Conservation (phyloP, 2,113 vertebrate species). For the Myxocyprinus asiaticus region DNA sequence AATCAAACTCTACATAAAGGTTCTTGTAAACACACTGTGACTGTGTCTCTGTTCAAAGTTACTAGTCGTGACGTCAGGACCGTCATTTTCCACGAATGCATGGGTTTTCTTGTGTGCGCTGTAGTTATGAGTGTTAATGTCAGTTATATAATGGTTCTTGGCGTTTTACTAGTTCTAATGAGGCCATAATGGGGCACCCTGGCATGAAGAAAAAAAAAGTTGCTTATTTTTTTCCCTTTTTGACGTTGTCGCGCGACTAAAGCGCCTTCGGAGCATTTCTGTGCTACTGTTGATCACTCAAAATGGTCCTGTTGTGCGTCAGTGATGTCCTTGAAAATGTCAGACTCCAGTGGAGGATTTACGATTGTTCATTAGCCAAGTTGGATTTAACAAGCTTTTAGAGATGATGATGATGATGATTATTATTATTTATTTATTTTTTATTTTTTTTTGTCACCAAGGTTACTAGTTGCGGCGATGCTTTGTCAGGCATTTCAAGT, state of each 20-base stretch:
- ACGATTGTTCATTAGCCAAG: neutral
- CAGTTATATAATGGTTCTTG: slow-evolving; percentile 53
- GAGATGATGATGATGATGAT: too few species aligned
- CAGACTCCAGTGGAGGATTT: neutral
- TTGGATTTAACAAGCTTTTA: neutral
- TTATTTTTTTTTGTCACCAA: neutral
- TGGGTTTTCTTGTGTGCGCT: slow-evolving; percentile 29
- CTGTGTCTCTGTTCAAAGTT: slow-evolving; percentile 12
- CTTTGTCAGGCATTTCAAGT: neutral
- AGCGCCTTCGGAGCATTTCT: too few species aligned
- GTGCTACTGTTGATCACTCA: slow-evolving; percentile 1
- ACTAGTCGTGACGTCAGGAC: slow-evolving; percentile 2
- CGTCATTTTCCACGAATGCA: slow-evolving; percentile 15
- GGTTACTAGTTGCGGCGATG: neutral
- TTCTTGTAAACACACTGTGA: neutral
- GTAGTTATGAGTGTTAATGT: slow-evolving; percentile 56
- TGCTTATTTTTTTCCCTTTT: neutral
- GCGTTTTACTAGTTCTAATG: neutral
- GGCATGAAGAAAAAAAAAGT: neutral
- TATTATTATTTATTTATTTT: too few species aligned
- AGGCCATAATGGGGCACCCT: neutral
- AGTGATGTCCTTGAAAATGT: neutral
- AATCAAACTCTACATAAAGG: neutral
- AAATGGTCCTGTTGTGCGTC: neutral
- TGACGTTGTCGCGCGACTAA: neutral